A percentile compares a stretch with the other conserved stretches of the same genome.
Evolutionary conservation across 2,113 vertebrate species (phyloP).

Genomic region (Bos javanicus): DNA sequence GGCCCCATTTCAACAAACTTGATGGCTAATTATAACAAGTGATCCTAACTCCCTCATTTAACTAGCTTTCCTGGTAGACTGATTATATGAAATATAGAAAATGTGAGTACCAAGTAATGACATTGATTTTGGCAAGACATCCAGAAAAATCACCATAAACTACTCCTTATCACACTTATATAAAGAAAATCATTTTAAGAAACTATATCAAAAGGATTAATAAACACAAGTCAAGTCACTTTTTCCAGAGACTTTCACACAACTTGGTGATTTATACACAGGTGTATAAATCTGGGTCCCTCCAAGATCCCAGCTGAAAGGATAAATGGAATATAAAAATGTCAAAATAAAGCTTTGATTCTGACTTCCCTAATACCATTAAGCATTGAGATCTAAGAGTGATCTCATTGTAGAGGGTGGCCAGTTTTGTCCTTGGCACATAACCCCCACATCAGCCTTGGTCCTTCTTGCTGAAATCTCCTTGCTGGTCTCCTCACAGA

Average conservation of each 20-base stretch:
- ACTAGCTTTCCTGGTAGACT: slow-evolving; percentile 26
- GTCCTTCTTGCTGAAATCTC: background rate
- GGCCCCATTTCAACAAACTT: background rate
- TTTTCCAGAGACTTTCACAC: background rate
- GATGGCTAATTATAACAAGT: slow-evolving; percentile 11
- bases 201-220: slow-evolving; percentile 24
- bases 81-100: slow-evolving; percentile 24
- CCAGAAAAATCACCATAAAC: slow-evolving; percentile 42
- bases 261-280: background rate
- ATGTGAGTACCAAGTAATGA: slow-evolving; percentile 48
- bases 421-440: background rate
- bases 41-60: slow-evolving; percentile 23
- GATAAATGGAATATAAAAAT: slow-evolving; percentile 6
- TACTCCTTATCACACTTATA: slow-evolving; percentile 43
- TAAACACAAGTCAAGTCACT: slow-evolving; percentile 13
- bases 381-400: background rate
- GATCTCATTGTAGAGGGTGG: background rate
- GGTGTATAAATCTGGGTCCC: background rate
- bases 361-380: background rate
- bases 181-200: slow-evolving; percentile 37
- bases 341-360: background rate
- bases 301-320: background rate
- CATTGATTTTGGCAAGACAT: slow-evolving; percentile 36
- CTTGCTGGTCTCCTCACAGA: background rate
- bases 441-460: background rate